phyloP scores from a whole-genome alignment of 2,797 vertebrate genomes.

The Meda fulgida region DNA sequence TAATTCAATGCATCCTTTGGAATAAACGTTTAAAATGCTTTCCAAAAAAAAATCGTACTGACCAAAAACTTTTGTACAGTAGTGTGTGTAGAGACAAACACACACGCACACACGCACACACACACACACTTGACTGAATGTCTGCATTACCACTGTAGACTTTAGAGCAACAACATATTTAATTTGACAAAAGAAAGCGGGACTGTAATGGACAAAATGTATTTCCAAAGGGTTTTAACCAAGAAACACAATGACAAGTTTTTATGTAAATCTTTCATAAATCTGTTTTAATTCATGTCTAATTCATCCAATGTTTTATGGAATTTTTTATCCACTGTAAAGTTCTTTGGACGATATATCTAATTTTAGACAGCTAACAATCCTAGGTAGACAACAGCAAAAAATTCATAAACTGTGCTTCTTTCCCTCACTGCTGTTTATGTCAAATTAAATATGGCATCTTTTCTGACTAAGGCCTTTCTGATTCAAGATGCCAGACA shows the following conservation, averaged over 20 bases:
- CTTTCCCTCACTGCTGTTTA: not conserved
- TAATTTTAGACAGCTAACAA: not conserved
- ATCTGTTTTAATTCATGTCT: not conserved
- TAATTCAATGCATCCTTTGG: not conserved
- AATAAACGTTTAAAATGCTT: not conserved
- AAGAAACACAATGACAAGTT: not conserved
- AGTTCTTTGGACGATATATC: not conserved
- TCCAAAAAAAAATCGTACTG: no score
- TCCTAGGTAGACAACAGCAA: not conserved
- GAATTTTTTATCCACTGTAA: not conserved
- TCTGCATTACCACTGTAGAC: not conserved
- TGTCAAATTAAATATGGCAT: constrained; percentile 17
- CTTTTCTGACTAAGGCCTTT: not conserved
- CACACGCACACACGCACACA: no score
- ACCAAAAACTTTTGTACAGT: no score
- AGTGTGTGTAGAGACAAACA: no score
- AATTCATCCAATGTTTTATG: not conserved
- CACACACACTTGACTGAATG: no score
- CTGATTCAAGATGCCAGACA: constrained; percentile 15
- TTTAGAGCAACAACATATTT: not conserved
- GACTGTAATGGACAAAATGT: not conserved
- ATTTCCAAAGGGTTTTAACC: not conserved
- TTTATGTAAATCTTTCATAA: not conserved
- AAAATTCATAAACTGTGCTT: not conserved
- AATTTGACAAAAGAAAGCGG: not conserved